phyloP scores from a whole-genome alignment of 2,797 vertebrate species.

The Hephaestus fuliginosus region DNA sequence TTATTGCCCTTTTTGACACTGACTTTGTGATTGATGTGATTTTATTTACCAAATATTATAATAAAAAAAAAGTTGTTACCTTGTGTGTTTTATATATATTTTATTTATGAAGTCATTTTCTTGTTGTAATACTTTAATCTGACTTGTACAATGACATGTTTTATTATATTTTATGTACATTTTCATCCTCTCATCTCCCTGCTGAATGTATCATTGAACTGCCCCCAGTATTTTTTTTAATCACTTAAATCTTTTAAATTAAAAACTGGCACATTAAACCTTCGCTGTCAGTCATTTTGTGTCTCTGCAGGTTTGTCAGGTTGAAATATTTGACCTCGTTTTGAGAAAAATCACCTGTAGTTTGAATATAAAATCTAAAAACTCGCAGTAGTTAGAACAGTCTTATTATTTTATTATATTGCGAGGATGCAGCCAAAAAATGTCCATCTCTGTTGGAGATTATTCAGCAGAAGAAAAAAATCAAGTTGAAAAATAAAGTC shows the following conservation, averaged over 20 bases:
- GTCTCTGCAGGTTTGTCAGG: neutral
- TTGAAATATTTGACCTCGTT: neutral
- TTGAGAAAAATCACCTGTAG: neutral
- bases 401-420: rapidly evolving
- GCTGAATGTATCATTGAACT: constrained; percentile 37
- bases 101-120: constrained; percentile 12
- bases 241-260: constrained; percentile 43
- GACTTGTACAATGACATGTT: constrained; percentile 1
- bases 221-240: constrained; percentile 11
- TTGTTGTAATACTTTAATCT: constrained; percentile 12
- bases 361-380: neutral
- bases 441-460: neutral
- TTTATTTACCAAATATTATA: constrained; percentile 10
- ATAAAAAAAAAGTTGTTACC: neutral
- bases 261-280: constrained; percentile 25
- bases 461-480: neutral
- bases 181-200: constrained; percentile 3
- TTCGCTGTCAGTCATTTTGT: neutral
- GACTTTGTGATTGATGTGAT: constrained; percentile 8
- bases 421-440: neutral
- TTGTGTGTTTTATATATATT: constrained; percentile 13
- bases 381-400: neutral
- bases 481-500: neutral
- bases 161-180: constrained; percentile 1
- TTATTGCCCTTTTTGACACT: neutral